phyloP scores from a whole-genome alignment of 1,140 invertebrate genomes.

The Listronotus oregonensis region DNA sequence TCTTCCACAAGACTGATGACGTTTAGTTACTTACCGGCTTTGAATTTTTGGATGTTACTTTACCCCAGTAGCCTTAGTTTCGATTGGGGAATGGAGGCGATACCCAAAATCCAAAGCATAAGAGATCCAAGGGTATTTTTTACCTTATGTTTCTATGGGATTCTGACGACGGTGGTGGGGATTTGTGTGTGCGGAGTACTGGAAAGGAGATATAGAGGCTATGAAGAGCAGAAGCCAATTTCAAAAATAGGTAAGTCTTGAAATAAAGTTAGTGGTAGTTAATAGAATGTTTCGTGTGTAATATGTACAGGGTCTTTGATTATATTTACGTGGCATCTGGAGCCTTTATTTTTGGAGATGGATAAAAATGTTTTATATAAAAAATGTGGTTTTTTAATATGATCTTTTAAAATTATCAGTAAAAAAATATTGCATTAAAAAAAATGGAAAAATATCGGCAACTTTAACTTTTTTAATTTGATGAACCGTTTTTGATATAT shows the following conservation, averaged over 20 bases:
- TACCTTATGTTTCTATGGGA: constrained; percentile 71
- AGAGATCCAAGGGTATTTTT: constrained; percentile 77
- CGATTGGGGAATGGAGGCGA: constrained; percentile 95
- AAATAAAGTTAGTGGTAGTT: too few species aligned
- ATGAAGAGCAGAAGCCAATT: constrained; percentile 3
- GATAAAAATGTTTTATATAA: too few species aligned
- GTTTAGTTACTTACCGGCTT: constrained; percentile 85
- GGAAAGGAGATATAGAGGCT: neutral
- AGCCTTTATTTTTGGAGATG: too few species aligned
- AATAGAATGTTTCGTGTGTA: too few species aligned
- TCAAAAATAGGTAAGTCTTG: constrained; percentile 14
- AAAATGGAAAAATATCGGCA: too few species aligned
- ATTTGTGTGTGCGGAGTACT: constrained; percentile 34
- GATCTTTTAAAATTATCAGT: too few species aligned
- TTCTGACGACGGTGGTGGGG: constrained; percentile 47
- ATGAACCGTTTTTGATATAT: too few species aligned
- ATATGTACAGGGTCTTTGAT: too few species aligned
- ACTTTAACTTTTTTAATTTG: too few species aligned
- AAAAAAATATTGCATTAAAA: too few species aligned
- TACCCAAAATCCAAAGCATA: constrained; percentile 76
- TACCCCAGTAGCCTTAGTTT: constrained; percentile 85
- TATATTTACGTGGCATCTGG: too few species aligned
- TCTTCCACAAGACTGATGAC: constrained; percentile 76
- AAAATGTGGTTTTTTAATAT: too few species aligned
- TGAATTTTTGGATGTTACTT: constrained; percentile 82